phyloP scores from a whole-genome alignment of 2,888 invertebrate species.

The Drosophila hamatofila region DNA sequence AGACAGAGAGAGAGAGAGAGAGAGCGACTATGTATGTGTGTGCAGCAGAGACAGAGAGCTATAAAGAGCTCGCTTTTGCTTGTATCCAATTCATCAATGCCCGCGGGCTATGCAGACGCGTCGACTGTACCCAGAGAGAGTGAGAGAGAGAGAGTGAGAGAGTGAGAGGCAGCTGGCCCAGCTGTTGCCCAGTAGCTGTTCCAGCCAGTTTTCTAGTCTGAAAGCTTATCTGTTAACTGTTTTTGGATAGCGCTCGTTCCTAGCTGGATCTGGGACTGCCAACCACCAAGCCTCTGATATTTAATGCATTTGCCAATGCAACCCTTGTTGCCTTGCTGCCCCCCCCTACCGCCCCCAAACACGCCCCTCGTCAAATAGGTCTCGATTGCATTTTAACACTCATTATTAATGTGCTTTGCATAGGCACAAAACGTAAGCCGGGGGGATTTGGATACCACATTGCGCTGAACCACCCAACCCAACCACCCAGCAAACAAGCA shows the following conservation, averaged over 20 bases:
- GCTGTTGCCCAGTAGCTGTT: conserved; percentile 10
- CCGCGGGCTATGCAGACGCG: conserved; percentile 37
- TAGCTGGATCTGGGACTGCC: not conserved
- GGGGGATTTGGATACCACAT: conserved; percentile 42
- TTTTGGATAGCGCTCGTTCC: conserved; percentile 8
- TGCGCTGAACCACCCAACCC: not conserved
- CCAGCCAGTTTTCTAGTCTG: conserved; percentile 23
- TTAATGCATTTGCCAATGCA: conserved; percentile 27
- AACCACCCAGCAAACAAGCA: conserved; percentile 3
- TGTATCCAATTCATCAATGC: conserved; percentile 63
- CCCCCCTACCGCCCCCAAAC: not conserved
- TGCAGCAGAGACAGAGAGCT: conserved; percentile 11
- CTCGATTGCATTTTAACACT: conserved; percentile 68
- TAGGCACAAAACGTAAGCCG: conserved; percentile 34
- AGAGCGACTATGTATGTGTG: not conserved
- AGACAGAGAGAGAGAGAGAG: conserved; percentile 6
- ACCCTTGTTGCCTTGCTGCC: conserved; percentile 23
- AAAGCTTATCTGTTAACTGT: conserved; percentile 47
- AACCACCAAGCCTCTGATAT: not conserved
- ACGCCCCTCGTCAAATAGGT: conserved; percentile 18
- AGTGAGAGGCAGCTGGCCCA: not conserved
- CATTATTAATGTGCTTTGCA: conserved; percentile 71
- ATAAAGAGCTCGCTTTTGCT: conserved; percentile 25
- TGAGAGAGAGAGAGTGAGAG: no score
- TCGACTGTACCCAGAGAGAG: conserved; percentile 27